phyloP scores from a whole-genome alignment of 2,797 vertebrate species.

The Bryconaethiops microstoma region DNA sequence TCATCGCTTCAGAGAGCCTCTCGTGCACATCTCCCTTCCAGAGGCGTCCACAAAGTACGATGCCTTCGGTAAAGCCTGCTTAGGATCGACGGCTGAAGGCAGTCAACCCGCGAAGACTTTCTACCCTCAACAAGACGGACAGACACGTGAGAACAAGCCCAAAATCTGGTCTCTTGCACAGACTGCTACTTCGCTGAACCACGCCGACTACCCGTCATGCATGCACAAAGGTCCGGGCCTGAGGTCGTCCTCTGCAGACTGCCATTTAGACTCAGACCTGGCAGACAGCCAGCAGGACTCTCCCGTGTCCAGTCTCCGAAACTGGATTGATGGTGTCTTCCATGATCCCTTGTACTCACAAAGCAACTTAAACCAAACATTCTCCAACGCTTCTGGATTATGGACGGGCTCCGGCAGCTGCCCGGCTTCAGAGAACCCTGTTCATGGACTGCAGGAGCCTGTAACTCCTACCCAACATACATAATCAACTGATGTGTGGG shows the following conservation, averaged over 20 bases:
- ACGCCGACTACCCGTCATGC: slow-evolving; percentile 89
- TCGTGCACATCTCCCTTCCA: slow-evolving; percentile 65
- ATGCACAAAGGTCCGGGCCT: slow-evolving; percentile 77
- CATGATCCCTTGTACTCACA: slow-evolving; percentile 90
- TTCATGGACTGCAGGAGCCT: slow-evolving; percentile 79
- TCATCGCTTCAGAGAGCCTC: slow-evolving; percentile 56
- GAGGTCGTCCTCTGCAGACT: slow-evolving; percentile 56
- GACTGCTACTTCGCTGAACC: slow-evolving; percentile 87
- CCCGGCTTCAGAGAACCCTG: slow-evolving; percentile 77
- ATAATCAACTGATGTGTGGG: slow-evolving; percentile 18
- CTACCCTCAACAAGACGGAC: slow-evolving; percentile 78
- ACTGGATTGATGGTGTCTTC: slow-evolving; percentile 98
- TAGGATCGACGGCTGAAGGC: slow-evolving; percentile 67
- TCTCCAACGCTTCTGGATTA: slow-evolving; percentile 77
- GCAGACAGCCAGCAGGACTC: slow-evolving; percentile 87
- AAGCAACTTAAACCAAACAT: slow-evolving; percentile 84
- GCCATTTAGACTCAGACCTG: slow-evolving; percentile 72
- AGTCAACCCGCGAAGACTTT: slow-evolving; percentile 74
- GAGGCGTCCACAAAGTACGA: slow-evolving; percentile 77
- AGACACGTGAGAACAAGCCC: slow-evolving; percentile 81
- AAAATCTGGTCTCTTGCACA: slow-evolving; percentile 98
- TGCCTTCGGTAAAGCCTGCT: slow-evolving; percentile 77
- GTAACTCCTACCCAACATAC: slow-evolving; percentile 52
- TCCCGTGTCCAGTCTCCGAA: slow-evolving; percentile 91
- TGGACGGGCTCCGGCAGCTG: slow-evolving; percentile 83